Percentiles rank a stretch among this genome's conserved stretches.
phyloP scores from a whole-genome alignment of 2,113 vertebrate species.

The Riparia riparia region DNA sequence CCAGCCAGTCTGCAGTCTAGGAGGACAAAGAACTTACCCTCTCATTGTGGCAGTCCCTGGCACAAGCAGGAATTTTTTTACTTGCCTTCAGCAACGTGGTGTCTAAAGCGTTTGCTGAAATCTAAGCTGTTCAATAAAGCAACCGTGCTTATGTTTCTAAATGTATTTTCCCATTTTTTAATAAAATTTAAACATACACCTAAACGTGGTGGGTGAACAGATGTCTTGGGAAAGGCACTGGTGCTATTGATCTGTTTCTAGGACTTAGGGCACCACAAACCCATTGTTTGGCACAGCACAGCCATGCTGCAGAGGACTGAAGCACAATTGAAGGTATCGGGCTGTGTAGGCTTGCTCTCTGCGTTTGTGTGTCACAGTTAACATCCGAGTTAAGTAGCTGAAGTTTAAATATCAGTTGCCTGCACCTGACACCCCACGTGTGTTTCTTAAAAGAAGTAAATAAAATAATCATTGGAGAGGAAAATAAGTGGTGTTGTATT shows the following conservation, averaged over 20 bases:
- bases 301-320: accelerated
- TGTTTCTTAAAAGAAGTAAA: neutral
- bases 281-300: neutral
- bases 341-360: neutral
- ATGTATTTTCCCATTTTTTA: neutral
- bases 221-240: neutral
- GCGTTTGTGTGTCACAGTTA: neutral
- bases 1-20: neutral
- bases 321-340: neutral
- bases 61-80: neutral
- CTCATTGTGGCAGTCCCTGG: neutral
- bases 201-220: neutral
- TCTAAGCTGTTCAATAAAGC: conserved; percentile 8
- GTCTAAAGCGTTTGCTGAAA: neutral
- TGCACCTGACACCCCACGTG: neutral
- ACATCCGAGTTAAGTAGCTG: neutral
- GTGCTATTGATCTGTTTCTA: neutral
- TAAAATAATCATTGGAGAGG: neutral
- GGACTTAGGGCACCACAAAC: neutral
- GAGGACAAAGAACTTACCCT: neutral
- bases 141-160: neutral
- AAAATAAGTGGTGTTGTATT: neutral
- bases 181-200: neutral
- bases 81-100: neutral
- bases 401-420: neutral